Conservation (phyloP, 2,797 vertebrate species). For the Microctenopoma stevenorrisi region DNA sequence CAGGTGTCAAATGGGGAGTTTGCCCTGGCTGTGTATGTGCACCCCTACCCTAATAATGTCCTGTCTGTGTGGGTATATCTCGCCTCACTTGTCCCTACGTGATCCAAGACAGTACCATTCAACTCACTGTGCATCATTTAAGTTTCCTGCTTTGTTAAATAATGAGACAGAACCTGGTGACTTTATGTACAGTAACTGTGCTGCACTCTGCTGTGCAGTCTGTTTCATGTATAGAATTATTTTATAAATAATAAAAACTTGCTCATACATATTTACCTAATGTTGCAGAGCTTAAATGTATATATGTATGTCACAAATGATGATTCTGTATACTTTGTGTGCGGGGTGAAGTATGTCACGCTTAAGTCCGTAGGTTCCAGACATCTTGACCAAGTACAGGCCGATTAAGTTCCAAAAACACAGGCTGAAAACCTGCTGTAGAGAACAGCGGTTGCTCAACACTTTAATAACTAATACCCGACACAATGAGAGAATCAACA, state of each 20-base stretch:
- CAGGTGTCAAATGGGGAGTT: constrained; percentile 91
- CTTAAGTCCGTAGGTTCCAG: too few species aligned
- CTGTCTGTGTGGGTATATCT: constrained; percentile 96
- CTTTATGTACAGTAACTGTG: background rate
- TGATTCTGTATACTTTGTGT: too few species aligned
- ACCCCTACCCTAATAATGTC: constrained; percentile 93
- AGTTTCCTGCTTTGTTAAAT: background rate
- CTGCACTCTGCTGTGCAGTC: background rate
- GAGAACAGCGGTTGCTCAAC: too few species aligned
- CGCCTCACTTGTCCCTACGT: constrained; percentile 90
- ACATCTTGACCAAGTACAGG: too few species aligned
- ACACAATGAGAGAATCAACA: background rate
- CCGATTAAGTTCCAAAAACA: too few species aligned
- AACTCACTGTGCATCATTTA: background rate
- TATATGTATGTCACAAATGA: background rate
- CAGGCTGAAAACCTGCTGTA: too few species aligned
- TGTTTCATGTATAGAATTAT: constrained; percentile 1
- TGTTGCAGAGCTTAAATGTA: background rate
- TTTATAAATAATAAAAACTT: background rate
- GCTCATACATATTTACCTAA: background rate
- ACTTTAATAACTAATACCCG: too few species aligned
- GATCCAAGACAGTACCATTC: constrained; percentile 32
- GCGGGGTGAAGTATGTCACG: too few species aligned
- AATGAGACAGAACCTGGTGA: background rate
- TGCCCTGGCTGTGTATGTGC: constrained; percentile 93